Evolutionary conservation across 2,113 vertebrate genomes (phyloP), one percentile per base, ranked within the genome.

Genomic region (Pollachius pollachius): DNA sequence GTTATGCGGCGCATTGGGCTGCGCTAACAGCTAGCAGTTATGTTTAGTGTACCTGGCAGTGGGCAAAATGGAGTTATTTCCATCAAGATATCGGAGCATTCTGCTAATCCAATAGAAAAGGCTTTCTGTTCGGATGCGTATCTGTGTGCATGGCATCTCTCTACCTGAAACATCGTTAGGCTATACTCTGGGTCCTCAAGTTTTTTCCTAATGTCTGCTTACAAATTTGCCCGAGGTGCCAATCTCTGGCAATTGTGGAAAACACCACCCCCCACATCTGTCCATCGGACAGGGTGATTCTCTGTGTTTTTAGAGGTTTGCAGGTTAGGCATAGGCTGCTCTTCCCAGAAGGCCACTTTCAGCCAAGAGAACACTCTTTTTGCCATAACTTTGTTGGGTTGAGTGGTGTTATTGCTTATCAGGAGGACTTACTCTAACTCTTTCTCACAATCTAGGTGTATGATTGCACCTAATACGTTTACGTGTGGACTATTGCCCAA

Each of bases 11-110:
- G 81, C 17, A 21, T 68, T 68, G 78, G 15, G 85, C 89, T 84
- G 83, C 86, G 88, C 90, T 91, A 91, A 89, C 91, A 86, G 87
- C 87, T 90, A 83, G 71, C 87, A 87, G 86, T 87, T 77, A 71
- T 87, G 87, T 92, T 91, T 88, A 72, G 76, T 64, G 71, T 73
- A 81, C 79, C 89, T 88, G 90, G 84, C 57, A 74, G 78, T 61
- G 82, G 75, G 72, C 73, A 59, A 87, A 92, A 92, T 84, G 79
- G 87, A 85, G 87, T 89, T 91, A 91, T 80, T 86, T 83, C 79
- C 70, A 88, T 88, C 83, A 75, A 74, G 73, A 87, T 85, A 83
- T 85, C 80, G 80, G 82, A 84, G 87, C 90, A 87, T 89, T 85
- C 67, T 78, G 90, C 82, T 84, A 91, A 83, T 84, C 76, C 68